These are phyloP conservation scores for Zaprionus gabonicus DNA, from an alignment of 1,140 invertebrate species.

Conservation along the genomic window DNA sequence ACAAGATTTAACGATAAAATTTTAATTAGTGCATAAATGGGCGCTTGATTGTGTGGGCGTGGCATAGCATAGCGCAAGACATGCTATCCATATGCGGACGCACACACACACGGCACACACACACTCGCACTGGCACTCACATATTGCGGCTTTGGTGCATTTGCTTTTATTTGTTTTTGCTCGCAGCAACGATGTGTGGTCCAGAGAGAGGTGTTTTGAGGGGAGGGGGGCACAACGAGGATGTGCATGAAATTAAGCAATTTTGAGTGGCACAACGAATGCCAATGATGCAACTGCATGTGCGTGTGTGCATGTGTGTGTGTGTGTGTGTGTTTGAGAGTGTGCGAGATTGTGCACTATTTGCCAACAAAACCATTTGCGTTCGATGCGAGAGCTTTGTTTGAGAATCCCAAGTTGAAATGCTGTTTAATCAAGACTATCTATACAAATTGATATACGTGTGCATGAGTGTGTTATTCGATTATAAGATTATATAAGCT, in stretches of 20 bases:
- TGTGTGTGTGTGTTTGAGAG: constrained; percentile 3
- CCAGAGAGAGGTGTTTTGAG: constrained; percentile 7
- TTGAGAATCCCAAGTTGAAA: constrained; percentile 14
- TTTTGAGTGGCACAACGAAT: constrained; percentile 32
- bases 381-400: constrained; percentile 26
- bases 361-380: constrained; percentile 37
- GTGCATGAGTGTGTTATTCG: neutral
- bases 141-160: constrained; percentile 75
- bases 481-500: neutral
- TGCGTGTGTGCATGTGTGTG: too few relatives aligned
- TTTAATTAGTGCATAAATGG: constrained; percentile 83
- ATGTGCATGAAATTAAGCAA: constrained; percentile 57
- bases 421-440: constrained; percentile 1
- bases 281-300: neutral
- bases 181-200: constrained; percentile 16
- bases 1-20: constrained; percentile 83
- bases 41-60: constrained; percentile 81
- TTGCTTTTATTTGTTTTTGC: constrained; percentile 73
- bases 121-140: neutral
- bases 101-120: constrained; percentile 5
- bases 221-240: neutral
- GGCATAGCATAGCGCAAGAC: constrained; percentile 55
- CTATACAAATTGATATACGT: neutral
- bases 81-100: constrained; percentile 43
- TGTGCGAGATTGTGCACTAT: constrained; percentile 25